A percentile compares a stretch with the other conserved stretches of the same genome.
Conservation (phyloP, 2,797 vertebrate species). For the Loris lydekkerianus region DNA sequence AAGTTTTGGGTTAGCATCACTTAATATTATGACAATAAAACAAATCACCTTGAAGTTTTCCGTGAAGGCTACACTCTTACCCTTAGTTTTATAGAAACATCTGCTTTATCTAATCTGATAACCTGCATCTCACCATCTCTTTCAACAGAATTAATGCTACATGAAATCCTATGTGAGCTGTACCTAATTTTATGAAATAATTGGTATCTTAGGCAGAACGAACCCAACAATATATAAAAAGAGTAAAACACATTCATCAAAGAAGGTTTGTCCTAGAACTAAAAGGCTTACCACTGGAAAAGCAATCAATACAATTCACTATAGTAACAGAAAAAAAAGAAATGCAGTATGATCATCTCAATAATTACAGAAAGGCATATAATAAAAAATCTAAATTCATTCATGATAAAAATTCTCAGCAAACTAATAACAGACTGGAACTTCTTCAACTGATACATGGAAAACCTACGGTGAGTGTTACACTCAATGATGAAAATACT, state of each 20-base stretch:
- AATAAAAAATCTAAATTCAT: constrained; percentile 13
- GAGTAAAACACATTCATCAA: background rate
- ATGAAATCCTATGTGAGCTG: background rate
- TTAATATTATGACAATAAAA: constrained; percentile 1
- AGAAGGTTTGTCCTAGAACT: background rate
- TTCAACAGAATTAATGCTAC: constrained; percentile 18
- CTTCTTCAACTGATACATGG: background rate
- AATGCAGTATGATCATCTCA: background rate
- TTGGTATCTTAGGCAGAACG: constrained; percentile 24
- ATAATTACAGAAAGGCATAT: background rate
- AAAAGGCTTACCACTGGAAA: constrained; percentile 24
- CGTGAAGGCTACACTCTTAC: background rate
- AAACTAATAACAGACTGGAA: background rate
- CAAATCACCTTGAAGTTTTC: background rate
- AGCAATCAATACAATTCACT: background rate
- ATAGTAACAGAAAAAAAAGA: constrained; percentile 34
- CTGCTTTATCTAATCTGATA: background rate
- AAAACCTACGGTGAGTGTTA: background rate
- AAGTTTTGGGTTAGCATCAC: background rate
- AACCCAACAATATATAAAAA: constrained; percentile 48
- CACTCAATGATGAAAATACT: background rate
- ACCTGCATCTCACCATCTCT: background rate
- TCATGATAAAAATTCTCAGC: background rate
- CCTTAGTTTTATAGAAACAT: constrained; percentile 53
- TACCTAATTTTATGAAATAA: constrained; percentile 35